Evolutionary conservation across 2,888 invertebrate species (phyloP), one percentile per base, ranked within the genome.

Genomic region (Crocallis elinguaria): DNA sequence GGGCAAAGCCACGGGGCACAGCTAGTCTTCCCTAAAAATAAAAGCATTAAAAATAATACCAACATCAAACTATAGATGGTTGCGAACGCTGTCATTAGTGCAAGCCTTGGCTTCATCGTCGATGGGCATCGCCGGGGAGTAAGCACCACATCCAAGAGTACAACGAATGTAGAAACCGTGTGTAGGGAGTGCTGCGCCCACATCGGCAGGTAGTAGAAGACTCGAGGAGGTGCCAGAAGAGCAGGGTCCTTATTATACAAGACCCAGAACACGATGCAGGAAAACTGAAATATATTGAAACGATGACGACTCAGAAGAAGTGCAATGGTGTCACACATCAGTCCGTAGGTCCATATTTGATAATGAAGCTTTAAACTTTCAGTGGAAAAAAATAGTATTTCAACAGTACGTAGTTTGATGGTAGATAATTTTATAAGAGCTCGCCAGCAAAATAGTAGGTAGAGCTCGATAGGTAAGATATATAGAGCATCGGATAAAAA

Each of bases 101-200:
- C 19, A 0, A 74, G 30, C 5, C 71, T 60, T 2, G 66, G 64
- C 29, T 61, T 58, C 17, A 77, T 8, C 16, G 57, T 71, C 7
- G 43, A 46, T 0, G 82, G 82, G 21, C 71, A 65, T 27, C 55
- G 58, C 35, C 82, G 53, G 0, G 80, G 80, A 30, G 79, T 72
- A 13, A 81, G 54, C 1, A 80, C 7, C 1, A 82, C 49, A 36
- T 83, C 82, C 13, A 70, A 1, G 0, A 75, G 0, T 1, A 77
- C 67, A 3, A 68, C 62, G 0, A 69, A 13, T 30, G 73, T 53
- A 1, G 83, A 78, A 2, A 77, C 57, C 0, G 81, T 73, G 39
- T 83, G 82, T 9, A 82, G 49, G 0, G 79, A 78, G 36, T 83
- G 82, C 23, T 83, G 81, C 0, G 71, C 56, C 79, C 79, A 82